A percentile compares a stretch with the other conserved stretches of the same genome.
Conservation (phyloP, 64 coral and sea anemone species). For the Catalaphyllia jardinei region DNA sequence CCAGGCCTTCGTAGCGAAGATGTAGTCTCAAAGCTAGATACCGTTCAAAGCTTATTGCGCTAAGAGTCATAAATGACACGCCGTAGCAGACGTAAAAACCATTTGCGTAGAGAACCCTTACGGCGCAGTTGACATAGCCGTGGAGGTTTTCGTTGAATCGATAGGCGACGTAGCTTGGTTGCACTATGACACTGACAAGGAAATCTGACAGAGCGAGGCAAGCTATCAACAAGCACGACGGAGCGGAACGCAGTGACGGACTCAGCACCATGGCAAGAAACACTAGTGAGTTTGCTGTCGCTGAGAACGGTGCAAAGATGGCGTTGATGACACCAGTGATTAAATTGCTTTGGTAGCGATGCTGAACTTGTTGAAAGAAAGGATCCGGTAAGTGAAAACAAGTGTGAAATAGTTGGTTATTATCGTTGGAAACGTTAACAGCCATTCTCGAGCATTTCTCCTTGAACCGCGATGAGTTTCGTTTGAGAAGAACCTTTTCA, state of each 20-base stretch:
- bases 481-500: background rate
- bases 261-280: constrained; percentile 42
- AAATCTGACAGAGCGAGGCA: constrained; percentile 72
- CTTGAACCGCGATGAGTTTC: constrained; percentile 2
- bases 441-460: background rate
- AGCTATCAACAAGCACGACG: constrained; percentile 65
- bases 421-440: background rate
- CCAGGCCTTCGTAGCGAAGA: constrained; percentile 65
- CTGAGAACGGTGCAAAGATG: constrained; percentile 63
- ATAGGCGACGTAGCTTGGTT: constrained; percentile 62
- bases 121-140: constrained; percentile 57
- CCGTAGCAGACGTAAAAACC: constrained; percentile 91
- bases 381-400: constrained; percentile 25
- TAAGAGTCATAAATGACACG: constrained; percentile 81
- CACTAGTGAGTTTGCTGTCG: constrained; percentile 56
- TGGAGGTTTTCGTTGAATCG: constrained; percentile 61
- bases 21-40: constrained; percentile 69
- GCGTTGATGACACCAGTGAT: constrained; percentile 69
- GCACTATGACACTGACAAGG: constrained; percentile 47
- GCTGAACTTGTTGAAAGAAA: background rate
- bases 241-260: constrained; percentile 38
- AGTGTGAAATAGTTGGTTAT: too few species aligned
- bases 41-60: constrained; percentile 76
- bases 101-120: constrained; percentile 69
- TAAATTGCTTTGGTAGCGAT: constrained; percentile 62